These are phyloP conservation scores for Drosophila testacea DNA, from an alignment of 2,888 invertebrate genomes.

Conservation along the genomic window DNA sequence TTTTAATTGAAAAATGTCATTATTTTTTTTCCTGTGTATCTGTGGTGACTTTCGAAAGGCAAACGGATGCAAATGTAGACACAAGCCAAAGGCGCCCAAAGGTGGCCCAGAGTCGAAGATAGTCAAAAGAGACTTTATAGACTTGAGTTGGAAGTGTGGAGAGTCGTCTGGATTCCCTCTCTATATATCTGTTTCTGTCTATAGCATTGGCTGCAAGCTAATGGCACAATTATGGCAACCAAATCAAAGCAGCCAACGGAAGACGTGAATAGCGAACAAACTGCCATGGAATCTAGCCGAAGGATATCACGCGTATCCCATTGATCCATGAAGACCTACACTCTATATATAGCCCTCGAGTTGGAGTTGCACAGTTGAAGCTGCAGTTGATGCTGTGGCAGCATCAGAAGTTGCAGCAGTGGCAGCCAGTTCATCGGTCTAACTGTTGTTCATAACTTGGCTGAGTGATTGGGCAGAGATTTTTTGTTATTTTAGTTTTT, in stretches of 20 bases:
- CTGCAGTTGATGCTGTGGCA: constrained; percentile 18
- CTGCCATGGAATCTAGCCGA: constrained; percentile 79
- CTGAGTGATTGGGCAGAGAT: constrained; percentile 73
- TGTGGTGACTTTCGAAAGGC: constrained; percentile 67
- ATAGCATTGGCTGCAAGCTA: constrained; percentile 56
- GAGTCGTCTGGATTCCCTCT: constrained; percentile 14
- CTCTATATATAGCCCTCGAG: constrained; percentile 33
- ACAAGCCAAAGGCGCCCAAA: constrained; percentile 69
- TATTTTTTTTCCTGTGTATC: constrained; percentile 7
- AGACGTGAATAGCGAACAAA: constrained; percentile 70
- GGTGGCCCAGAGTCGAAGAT: constrained; percentile 34
- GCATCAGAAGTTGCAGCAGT: constrained; percentile 19
- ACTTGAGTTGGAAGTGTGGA: not conserved
- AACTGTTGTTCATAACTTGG: constrained; percentile 80
- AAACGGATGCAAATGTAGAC: constrained; percentile 79
- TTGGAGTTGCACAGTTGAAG: constrained; percentile 14
- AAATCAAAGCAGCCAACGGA: constrained; percentile 75
- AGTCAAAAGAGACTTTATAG: not conserved
- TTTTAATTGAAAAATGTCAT: too few relatives aligned
- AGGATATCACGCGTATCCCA: constrained; percentile 85
- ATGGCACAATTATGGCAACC: constrained; percentile 78
- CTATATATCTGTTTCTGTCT: constrained; percentile 26
- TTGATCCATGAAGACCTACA: constrained; percentile 84
- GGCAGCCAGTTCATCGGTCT: constrained; percentile 53
- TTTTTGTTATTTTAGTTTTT: constrained; percentile 28